Percentiles rank a stretch among this genome's conserved stretches.
Conservation (phyloP, 1,140 invertebrate species). For the Drosophila jambulina region DNA sequence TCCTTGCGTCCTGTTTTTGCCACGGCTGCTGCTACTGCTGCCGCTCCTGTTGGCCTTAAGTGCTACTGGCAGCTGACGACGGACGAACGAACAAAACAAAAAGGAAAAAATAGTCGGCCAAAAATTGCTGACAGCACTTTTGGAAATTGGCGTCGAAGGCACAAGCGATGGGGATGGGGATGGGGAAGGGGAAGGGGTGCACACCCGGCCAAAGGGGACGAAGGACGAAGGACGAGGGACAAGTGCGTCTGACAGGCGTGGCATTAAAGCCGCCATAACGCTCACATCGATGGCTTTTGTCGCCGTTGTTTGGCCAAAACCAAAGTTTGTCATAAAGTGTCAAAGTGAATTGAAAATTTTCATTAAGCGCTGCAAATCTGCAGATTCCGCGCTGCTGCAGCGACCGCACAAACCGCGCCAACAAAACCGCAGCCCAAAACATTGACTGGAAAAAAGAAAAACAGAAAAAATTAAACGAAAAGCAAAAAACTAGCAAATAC, state of each 20-base stretch:
- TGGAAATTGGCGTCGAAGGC: constrained; percentile 66
- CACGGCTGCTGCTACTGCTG: constrained; percentile 10
- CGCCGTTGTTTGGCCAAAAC: constrained; percentile 45
- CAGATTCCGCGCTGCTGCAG: constrained; percentile 45
- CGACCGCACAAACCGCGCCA: constrained; percentile 55
- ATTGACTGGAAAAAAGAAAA: constrained; percentile 27
- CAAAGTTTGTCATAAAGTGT: constrained; percentile 82
- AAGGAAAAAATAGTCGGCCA: constrained; percentile 52
- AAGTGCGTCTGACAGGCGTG: constrained; percentile 68
- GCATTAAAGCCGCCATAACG: constrained; percentile 68
- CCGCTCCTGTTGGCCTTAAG: constrained; percentile 60
- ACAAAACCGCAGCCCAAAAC: constrained; percentile 59
- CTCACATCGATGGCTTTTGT: constrained; percentile 29
- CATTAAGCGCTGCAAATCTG: constrained; percentile 77
- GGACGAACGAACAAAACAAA: constrained; percentile 34
- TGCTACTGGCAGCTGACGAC: constrained; percentile 73
- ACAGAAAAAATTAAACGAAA: constrained; percentile 15
- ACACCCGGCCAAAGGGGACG: background rate
- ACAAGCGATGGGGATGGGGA: background rate
- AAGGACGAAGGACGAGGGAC: constrained; percentile 8
- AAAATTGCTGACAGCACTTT: constrained; percentile 79
- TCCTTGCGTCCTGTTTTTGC: constrained; percentile 15
- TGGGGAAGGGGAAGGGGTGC: background rate
- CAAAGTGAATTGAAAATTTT: constrained; percentile 81
- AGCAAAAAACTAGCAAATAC: constrained; percentile 1